Percentiles rank a stretch among this genome's conserved stretches.
phyloP scores from a whole-genome alignment of 2,888 invertebrate genomes.

The Crepidodera aurea region DNA sequence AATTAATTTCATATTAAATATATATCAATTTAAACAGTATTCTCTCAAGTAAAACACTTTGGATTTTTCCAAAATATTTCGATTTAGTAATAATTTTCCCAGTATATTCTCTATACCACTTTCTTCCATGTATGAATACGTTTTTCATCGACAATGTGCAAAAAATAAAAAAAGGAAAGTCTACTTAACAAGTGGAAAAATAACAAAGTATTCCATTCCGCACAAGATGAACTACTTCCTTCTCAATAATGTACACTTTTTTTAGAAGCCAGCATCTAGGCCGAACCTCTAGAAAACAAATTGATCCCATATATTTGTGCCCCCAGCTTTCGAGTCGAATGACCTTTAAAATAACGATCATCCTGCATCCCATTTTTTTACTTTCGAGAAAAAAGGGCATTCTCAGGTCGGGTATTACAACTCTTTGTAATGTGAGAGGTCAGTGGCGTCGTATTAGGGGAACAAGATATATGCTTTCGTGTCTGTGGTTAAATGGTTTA shows the following conservation, averaged over 20 bases:
- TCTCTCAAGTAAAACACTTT: no score
- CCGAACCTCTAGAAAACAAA: slow-evolving; percentile 19
- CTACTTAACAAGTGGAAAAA: background rate
- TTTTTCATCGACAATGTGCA: no score
- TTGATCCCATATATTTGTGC: slow-evolving; percentile 32
- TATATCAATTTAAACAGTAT: no score
- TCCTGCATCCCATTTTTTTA: slow-evolving; percentile 28
- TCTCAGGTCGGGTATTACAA: slow-evolving; percentile 18
- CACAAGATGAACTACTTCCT: slow-evolving; percentile 1
- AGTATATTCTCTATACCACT: no score
- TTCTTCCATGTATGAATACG: no score
- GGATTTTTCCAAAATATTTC: no score
- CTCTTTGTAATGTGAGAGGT: slow-evolving; percentile 14
- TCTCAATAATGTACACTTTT: slow-evolving; percentile 18
- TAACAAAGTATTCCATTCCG: background rate
- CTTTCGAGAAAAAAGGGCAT: slow-evolving; percentile 14
- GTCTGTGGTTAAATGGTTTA: no score
- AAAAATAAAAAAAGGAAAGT: no score
- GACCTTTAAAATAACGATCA: slow-evolving; percentile 35
- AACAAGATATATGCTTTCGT: no score
- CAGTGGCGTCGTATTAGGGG: background rate
- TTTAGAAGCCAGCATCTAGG: background rate
- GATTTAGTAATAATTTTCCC: no score
- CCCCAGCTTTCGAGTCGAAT: slow-evolving; percentile 26
- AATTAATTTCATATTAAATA: no score